Conservation (phyloP, 2,888 invertebrate genomes). For the Drosophila demipolita region DNA sequence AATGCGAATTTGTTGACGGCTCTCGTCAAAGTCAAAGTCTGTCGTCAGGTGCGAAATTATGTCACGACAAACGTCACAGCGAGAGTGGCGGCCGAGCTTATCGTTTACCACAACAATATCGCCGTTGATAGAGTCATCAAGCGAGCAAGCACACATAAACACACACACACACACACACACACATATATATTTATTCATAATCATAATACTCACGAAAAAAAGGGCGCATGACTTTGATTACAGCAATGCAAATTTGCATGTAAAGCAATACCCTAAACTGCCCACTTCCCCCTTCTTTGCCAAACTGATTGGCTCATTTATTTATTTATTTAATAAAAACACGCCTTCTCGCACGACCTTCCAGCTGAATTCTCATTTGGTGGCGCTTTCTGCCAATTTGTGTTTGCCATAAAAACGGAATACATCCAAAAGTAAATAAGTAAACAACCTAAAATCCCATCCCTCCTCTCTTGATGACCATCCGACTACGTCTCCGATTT, state of each 20-base stretch:
- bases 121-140: slow-evolving; percentile 52
- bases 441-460: slow-evolving; percentile 16
- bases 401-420: slow-evolving; percentile 16
- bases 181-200: not conserved
- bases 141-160: slow-evolving; percentile 13
- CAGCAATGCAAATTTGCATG: slow-evolving; percentile 35
- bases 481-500: slow-evolving; percentile 18
- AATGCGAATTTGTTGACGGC: slow-evolving; percentile 3
- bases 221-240: slow-evolving; percentile 69
- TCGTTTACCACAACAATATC: slow-evolving; percentile 43
- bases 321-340: slow-evolving; percentile 24
- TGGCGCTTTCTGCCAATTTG: slow-evolving; percentile 22
- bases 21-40: slow-evolving; percentile 13
- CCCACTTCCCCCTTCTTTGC: slow-evolving; percentile 10
- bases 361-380: slow-evolving; percentile 9
- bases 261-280: slow-evolving; percentile 18
- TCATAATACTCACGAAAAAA: slow-evolving; percentile 13
- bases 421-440: not conserved
- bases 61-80: slow-evolving; percentile 33
- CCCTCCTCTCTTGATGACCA: not conserved
- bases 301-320: slow-evolving; percentile 3
- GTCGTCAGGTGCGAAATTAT: slow-evolving; percentile 63
- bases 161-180: not conserved
- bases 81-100: slow-evolving; percentile 27
- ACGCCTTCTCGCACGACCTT: slow-evolving; percentile 4